These are phyloP conservation scores for Gnathonemus longibarbis DNA, from an alignment of 2,113 vertebrate genomes.

Conservation along the genomic window DNA sequence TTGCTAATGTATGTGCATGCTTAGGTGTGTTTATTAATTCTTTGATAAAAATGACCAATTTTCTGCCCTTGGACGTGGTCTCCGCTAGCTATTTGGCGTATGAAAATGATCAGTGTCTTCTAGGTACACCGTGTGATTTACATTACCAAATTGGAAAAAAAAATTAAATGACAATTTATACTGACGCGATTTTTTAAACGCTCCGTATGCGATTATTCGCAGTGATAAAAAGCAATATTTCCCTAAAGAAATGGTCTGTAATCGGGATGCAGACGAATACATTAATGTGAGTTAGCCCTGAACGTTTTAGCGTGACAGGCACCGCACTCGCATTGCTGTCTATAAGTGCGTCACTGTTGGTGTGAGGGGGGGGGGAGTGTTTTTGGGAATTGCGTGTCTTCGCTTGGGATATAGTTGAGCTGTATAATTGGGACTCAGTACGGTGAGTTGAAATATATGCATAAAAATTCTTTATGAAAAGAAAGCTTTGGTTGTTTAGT, in stretches of 20 bases:
- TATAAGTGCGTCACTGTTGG: conserved; percentile 26
- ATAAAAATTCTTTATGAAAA: background rate
- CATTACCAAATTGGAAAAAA: conserved; percentile 3
- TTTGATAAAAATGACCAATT: background rate
- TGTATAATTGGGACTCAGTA: background rate
- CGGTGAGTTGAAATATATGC: background rate
- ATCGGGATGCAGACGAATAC: background rate
- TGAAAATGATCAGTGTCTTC: conserved; percentile 14
- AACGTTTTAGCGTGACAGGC: conserved; percentile 17
- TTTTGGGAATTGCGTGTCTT: conserved; percentile 7
- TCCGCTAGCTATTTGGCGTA: conserved; percentile 7
- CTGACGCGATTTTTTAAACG: background rate
- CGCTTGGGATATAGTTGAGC: background rate
- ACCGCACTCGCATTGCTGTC: conserved; percentile 13
- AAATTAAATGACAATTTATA: background rate
- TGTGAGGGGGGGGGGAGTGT: background rate
- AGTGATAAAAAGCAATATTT: background rate
- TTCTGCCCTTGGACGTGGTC: conserved; percentile 4
- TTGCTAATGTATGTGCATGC: background rate
- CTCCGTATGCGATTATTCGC: background rate
- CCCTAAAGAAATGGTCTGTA: background rate
- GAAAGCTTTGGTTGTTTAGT: background rate
- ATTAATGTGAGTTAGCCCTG: conserved; percentile 10
- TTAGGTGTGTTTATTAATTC: background rate
- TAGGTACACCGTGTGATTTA: conserved; percentile 17